A percentile compares a stretch with the other conserved stretches of the same genome.
phyloP scores from a whole-genome alignment of 2,113 vertebrate genomes.

The Hoplias malabaricus region DNA sequence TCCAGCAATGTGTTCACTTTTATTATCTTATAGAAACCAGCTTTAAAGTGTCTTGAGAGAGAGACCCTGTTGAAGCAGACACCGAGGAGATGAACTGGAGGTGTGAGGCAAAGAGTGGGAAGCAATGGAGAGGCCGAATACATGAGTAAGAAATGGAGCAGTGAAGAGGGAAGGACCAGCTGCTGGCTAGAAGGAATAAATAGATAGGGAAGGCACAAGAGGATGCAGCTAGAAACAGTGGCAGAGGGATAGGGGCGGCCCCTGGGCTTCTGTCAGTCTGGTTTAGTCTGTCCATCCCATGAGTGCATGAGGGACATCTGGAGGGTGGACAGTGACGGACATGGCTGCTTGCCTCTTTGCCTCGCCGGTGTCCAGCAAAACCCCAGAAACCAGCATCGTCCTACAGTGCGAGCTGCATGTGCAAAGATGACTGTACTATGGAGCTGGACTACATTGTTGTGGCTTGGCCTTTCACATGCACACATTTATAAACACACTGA shows the following conservation, averaged over 20 bases:
- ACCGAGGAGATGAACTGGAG: neutral
- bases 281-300: constrained; percentile 61
- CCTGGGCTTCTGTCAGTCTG: constrained; percentile 67
- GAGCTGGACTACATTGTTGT: too few relatives aligned
- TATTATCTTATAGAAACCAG: too few relatives aligned
- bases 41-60: neutral
- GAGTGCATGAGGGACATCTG: constrained; percentile 51
- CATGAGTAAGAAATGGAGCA: neutral
- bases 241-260: constrained; percentile 15
- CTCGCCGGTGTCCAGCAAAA: constrained; percentile 32
- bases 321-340: constrained; percentile 53
- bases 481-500: too few relatives aligned
- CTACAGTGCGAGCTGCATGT: neutral
- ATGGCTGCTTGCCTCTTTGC: constrained; percentile 55
- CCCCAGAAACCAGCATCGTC: constrained; percentile 5
- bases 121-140: neutral
- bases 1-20: too few relatives aligned
- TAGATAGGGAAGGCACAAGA: neutral
- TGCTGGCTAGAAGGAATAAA: neutral
- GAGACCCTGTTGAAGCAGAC: neutral
- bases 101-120: neutral
- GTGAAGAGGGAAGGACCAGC: neutral
- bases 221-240: neutral
- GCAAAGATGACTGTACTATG: too few relatives aligned
- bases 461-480: too few relatives aligned